Evolutionary conservation across 2,113 vertebrate species (phyloP).

Genomic region (Ardeotis arabs): DNA sequence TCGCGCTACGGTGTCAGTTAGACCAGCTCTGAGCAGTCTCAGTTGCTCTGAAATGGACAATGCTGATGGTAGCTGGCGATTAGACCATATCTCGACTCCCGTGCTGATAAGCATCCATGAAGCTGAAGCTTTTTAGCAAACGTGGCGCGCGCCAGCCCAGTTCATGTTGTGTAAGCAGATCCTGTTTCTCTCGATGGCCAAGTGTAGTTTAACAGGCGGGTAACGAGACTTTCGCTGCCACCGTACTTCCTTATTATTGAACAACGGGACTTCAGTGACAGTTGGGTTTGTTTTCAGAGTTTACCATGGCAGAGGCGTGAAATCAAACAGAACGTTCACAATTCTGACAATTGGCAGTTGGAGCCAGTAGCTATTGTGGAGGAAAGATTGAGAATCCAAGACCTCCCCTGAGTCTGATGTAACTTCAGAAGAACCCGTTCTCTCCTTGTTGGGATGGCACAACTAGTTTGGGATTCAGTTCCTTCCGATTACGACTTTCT

Average conservation of each 20-base stretch:
- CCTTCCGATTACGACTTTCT: conserved; percentile 13
- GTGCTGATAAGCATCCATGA: background rate
- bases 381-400: background rate
- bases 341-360: background rate
- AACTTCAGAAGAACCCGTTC: background rate
- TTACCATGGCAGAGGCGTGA: background rate
- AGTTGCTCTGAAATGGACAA: background rate
- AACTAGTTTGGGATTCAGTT: background rate
- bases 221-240: background rate
- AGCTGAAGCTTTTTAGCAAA: background rate
- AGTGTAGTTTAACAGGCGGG: rapidly evolving
- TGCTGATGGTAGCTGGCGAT: background rate
- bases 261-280: background rate
- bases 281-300: background rate
- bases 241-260: background rate
- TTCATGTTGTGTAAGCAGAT: background rate
- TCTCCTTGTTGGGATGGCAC: background rate
- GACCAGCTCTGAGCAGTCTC: background rate
- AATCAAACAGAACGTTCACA: background rate
- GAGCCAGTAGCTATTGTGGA: background rate
- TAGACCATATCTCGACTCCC: background rate
- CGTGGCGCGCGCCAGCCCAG: background rate
- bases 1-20: background rate
- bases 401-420: background rate
- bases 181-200: background rate